Conservation (phyloP, 2,113 vertebrate species). For the Albula goreensis region DNA sequence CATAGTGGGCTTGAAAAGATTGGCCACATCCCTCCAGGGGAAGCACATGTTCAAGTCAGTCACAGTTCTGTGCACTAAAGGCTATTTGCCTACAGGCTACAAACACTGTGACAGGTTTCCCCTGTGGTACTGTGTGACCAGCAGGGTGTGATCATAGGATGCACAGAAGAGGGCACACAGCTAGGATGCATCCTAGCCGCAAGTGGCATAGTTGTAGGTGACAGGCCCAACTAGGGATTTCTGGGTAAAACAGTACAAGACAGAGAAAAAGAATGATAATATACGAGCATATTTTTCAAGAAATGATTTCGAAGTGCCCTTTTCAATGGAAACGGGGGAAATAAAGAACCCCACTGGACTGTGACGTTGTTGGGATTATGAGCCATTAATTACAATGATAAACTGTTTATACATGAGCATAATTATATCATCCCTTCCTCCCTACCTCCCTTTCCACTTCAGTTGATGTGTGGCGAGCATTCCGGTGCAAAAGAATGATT, state of each 20-base stretch:
- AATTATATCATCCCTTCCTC: neutral
- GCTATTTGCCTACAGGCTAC: too few relatives aligned
- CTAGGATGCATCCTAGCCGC: too few relatives aligned
- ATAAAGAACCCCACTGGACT: neutral
- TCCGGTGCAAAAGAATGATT: neutral
- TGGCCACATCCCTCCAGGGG: neutral
- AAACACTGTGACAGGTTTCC: too few relatives aligned
- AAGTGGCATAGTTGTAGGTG: neutral
- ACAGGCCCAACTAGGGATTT: neutral
- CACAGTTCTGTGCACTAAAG: too few relatives aligned
- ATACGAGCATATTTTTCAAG: neutral
- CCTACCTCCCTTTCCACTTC: neutral
- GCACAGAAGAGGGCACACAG: too few relatives aligned
- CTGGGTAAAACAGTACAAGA: neutral
- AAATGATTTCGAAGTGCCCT: neutral
- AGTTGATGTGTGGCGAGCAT: neutral
- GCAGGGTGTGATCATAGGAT: too few relatives aligned
- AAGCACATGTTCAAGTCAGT: too few relatives aligned
- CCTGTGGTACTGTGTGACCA: too few relatives aligned
- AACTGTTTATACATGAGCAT: neutral
- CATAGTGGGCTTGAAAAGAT: neutral
- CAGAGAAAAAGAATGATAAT: neutral
- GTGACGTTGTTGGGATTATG: neutral
- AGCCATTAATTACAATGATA: slow-evolving; percentile 4
- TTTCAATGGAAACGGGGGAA: neutral